Conservation (phyloP, 2,888 invertebrate species). For the Diarsia rubi region DNA sequence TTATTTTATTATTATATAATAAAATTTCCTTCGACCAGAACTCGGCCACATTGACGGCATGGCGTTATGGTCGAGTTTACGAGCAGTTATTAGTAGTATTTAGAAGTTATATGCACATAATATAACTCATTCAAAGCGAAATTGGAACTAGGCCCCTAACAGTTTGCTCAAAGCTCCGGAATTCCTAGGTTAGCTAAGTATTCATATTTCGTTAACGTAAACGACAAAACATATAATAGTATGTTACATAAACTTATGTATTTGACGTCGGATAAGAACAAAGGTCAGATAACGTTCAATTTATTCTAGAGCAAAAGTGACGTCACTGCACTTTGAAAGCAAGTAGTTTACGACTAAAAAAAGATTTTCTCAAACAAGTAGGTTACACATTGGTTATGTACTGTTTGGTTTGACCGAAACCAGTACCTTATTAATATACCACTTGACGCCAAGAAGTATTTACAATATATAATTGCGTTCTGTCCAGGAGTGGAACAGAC, state of each 20-base stretch:
- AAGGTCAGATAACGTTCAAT: constrained; percentile 6
- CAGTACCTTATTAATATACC: not conserved
- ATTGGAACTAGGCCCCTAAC: not conserved
- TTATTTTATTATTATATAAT: too few relatives aligned
- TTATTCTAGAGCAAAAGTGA: constrained; percentile 9
- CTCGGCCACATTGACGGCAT: too few relatives aligned
- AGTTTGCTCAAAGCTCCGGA: not conserved
- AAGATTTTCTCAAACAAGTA: not conserved
- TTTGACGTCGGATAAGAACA: not conserved
- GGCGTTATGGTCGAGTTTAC: too few relatives aligned
- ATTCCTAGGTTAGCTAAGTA: not conserved
- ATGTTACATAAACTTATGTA: not conserved
- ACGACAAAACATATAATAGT: not conserved
- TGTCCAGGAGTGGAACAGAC: not conserved
- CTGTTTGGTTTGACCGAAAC: too few relatives aligned
- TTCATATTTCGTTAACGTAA: not conserved
- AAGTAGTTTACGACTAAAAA: not conserved
- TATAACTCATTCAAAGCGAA: not conserved
- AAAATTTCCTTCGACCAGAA: too few relatives aligned
- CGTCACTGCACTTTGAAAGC: not conserved
- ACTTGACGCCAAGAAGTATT: not conserved
- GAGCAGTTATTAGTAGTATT: too few relatives aligned
- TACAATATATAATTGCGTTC: not conserved
- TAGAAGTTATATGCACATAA: too few relatives aligned
- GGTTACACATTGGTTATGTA: not conserved